Conservation (phyloP, 1,140 invertebrate species). For the Periplaneta americana region DNA sequence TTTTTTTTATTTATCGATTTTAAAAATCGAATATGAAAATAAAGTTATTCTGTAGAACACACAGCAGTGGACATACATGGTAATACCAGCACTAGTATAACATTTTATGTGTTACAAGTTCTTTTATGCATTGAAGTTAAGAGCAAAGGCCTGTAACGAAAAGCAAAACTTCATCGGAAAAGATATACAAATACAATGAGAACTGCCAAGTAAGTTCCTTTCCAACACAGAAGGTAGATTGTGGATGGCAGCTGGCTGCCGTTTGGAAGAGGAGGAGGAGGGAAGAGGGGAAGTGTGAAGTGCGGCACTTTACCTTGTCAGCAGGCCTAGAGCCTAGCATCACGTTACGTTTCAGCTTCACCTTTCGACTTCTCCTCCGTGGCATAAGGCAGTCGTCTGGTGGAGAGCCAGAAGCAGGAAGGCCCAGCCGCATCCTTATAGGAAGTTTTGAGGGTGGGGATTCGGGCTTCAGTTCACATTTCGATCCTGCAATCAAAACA, state of each 20-base stretch:
- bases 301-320: slow-evolving; percentile 8
- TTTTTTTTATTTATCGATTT: no score
- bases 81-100: no score
- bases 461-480: not conserved
- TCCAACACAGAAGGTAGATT: not conserved
- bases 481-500: not conserved
- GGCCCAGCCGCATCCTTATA: not conserved
- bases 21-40: no score
- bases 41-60: no score
- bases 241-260: not conserved
- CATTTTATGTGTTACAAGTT: no score
- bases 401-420: not conserved
- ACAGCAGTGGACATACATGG: no score
- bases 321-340: not conserved
- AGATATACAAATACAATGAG: no score
- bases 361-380: slow-evolving; percentile 3
- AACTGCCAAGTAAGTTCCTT: no score
- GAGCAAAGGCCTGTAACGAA: no score
- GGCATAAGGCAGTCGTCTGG: not conserved
- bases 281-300: not conserved
- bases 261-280: not conserved
- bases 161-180: no score
- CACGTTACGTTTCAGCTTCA: slow-evolving; percentile 6
- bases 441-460: not conserved
- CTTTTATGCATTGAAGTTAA: no score